phyloP scores from a whole-genome alignment of 2,888 invertebrate species.

The Oscheius sp. region DNA sequence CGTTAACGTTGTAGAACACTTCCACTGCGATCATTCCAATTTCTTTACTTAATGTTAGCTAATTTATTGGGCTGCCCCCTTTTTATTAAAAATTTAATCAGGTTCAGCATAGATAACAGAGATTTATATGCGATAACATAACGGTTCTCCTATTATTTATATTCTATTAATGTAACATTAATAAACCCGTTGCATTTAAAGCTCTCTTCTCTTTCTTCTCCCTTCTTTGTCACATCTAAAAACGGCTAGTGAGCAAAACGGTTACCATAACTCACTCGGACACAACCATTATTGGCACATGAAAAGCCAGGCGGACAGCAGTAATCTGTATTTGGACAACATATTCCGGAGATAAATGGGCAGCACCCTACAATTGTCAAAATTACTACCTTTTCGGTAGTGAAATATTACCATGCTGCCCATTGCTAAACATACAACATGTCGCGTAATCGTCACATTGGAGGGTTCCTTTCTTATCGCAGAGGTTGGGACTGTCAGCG shows the following conservation, averaged over 20 bases:
- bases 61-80: conserved; percentile 3
- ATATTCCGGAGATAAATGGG: conserved; percentile 42
- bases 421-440: conserved; percentile 42
- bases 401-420: conserved; percentile 35
- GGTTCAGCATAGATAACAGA: conserved; percentile 23
- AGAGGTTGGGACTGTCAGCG: conserved; percentile 38
- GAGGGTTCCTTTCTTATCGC: conserved; percentile 43
- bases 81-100: neutral
- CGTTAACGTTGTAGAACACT: conserved; percentile 26
- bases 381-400: no score
- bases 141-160: conserved; percentile 16
- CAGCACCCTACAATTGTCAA: conserved; percentile 44
- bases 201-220: neutral
- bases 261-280: conserved; percentile 22
- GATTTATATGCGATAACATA: conserved; percentile 19
- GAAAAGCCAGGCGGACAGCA: conserved; percentile 49
- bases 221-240: neutral
- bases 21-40: conserved; percentile 13
- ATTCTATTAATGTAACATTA: neutral
- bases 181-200: conserved; percentile 26
- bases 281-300: conserved; percentile 36
- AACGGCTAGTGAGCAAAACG: neutral
- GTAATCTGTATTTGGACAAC: conserved; percentile 31
- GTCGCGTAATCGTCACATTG: conserved; percentile 47
- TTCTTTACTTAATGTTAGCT: conserved; percentile 1